Evolutionary conservation across 2,888 invertebrate species (phyloP).

Genomic region (Amiota communis): DNA sequence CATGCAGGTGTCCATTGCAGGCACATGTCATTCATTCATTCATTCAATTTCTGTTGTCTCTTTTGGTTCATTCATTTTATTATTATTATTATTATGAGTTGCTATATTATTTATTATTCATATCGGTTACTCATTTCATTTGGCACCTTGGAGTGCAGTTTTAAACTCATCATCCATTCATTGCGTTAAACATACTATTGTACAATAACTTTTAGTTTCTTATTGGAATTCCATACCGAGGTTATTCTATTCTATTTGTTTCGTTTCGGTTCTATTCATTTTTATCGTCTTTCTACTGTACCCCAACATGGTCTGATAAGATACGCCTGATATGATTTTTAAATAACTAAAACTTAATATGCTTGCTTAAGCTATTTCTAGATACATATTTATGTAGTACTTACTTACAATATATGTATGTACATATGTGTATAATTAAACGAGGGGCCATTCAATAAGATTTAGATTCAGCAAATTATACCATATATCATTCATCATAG

Average conservation of each 20-base stretch:
- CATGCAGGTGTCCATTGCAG: too few species aligned
- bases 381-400: neutral
- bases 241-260: too few species aligned
- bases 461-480: too few species aligned
- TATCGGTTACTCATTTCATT: too few species aligned
- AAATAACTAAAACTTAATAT: conserved; percentile 39
- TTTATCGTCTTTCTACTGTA: neutral
- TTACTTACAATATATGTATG: neutral
- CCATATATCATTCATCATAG: too few species aligned
- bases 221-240: too few species aligned
- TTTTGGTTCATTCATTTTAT: too few species aligned
- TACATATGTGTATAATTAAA: neutral
- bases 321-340: conserved; percentile 44
- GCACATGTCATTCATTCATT: too few species aligned
- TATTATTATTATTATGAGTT: conserved; percentile 1
- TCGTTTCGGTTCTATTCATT: neutral
- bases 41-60: too few species aligned
- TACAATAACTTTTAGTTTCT: neutral
- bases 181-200: neutral
- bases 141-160: too few species aligned
- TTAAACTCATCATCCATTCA: neutral
- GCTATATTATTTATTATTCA: too few species aligned
- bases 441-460: too few species aligned
- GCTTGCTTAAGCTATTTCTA: conserved; percentile 1
- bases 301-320: conserved; percentile 49